Evolutionary conservation across 2,888 invertebrate genomes (phyloP).

Genomic region (Sceliomorpha sp.): DNA sequence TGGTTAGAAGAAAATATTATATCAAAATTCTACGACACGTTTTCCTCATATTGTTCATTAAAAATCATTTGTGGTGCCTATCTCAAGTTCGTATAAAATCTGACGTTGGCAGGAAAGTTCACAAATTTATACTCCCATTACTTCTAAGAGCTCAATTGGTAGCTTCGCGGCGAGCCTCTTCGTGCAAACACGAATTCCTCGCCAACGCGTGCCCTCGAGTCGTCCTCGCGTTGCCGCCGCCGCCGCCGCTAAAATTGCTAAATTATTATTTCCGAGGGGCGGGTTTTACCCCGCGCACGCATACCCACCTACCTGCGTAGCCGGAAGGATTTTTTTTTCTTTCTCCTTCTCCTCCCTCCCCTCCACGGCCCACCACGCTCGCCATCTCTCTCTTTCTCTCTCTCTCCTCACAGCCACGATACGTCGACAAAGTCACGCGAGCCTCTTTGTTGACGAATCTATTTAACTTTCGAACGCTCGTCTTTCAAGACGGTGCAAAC

Average conservation of each 20-base stretch:
- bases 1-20: too few relatives aligned
- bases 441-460: constrained; percentile 32
- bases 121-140: too few relatives aligned
- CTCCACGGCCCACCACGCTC: background rate
- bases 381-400: constrained; percentile 10
- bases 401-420: constrained; percentile 8
- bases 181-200: constrained; percentile 44
- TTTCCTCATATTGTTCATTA: too few relatives aligned
- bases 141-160: too few relatives aligned
- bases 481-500: too few relatives aligned
- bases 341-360: constrained; percentile 13
- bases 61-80: too few relatives aligned
- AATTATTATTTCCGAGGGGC: constrained; percentile 47
- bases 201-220: constrained; percentile 50
- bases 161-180: background rate
- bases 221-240: constrained; percentile 33
- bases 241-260: constrained; percentile 32
- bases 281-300: constrained; percentile 9
- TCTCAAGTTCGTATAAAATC: too few relatives aligned
- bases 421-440: constrained; percentile 29
- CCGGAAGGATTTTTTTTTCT: constrained; percentile 33
- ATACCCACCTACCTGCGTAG: background rate
- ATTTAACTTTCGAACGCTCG: constrained; percentile 36
- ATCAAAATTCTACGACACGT: too few relatives aligned
- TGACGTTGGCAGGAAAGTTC: too few relatives aligned